Conservation (phyloP, 2,888 invertebrate genomes). For the Catocala nupta region DNA sequence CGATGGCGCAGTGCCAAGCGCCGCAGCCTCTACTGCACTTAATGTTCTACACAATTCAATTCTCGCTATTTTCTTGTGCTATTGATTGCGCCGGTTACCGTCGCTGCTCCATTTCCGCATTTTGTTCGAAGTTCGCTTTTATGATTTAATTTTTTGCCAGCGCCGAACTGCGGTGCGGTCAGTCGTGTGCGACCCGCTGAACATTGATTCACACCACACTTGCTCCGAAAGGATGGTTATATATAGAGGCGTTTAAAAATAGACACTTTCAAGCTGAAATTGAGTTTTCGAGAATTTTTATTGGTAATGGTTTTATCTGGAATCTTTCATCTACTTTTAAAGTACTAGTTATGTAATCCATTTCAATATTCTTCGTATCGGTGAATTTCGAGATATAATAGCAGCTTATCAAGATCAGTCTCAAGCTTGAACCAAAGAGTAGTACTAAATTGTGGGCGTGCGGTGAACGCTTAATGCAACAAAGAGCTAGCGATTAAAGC, state of each 20-base stretch:
- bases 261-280: not conserved
- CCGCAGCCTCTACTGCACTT: slow-evolving; percentile 1
- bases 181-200: slow-evolving; percentile 14
- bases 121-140: slow-evolving; percentile 13
- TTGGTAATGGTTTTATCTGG: not conserved
- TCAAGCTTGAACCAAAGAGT: slow-evolving; percentile 2
- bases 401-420: slow-evolving; percentile 16
- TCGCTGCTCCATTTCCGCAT: slow-evolving; percentile 6
- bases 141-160: slow-evolving; percentile 19
- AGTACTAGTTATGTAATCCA: not conserved
- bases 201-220: slow-evolving; percentile 11
- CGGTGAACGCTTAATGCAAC: slow-evolving; percentile 45
- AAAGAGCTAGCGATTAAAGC: slow-evolving; percentile 59
- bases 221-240: slow-evolving; percentile 1
- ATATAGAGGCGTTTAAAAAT: slow-evolving; percentile 2
- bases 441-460: slow-evolving; percentile 3
- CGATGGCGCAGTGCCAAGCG: not conserved
- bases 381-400: slow-evolving; percentile 8
- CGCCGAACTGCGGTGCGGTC: slow-evolving; percentile 8
- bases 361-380: not conserved
- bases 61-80: slow-evolving; percentile 16
- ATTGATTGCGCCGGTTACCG: slow-evolving; percentile 9
- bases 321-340: not conserved
- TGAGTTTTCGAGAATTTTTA: not conserved
- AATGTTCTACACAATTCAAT: slow-evolving; percentile 18